These are phyloP conservation scores for Chelonus formosanus DNA, from an alignment of 2,888 invertebrate species.

Conservation along the genomic window DNA sequence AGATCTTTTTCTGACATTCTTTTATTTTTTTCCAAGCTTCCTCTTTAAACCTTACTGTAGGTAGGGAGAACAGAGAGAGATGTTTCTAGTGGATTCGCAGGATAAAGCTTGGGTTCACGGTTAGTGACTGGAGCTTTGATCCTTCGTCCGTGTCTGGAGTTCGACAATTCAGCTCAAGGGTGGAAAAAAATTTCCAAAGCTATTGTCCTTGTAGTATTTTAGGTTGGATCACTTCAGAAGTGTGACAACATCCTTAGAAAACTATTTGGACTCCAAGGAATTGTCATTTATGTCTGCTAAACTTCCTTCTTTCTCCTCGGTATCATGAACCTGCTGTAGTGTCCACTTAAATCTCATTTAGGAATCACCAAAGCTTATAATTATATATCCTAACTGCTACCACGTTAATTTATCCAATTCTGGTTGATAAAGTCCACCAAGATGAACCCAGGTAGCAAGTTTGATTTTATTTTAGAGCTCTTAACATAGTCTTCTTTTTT, in stretches of 20 bases:
- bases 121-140: slow-evolving; percentile 28
- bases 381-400: too few relatives aligned
- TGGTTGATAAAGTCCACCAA: too few relatives aligned
- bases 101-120: slow-evolving; percentile 15
- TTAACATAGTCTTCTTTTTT: too few relatives aligned
- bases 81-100: slow-evolving; percentile 16
- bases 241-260: slow-evolving; percentile 24
- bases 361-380: too few relatives aligned
- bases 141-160: slow-evolving; percentile 24
- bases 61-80: not conserved
- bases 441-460: too few relatives aligned
- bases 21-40: slow-evolving; percentile 18
- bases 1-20: slow-evolving; percentile 3
- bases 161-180: not conserved
- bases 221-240: not conserved
- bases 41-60: not conserved
- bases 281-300: slow-evolving; percentile 16
- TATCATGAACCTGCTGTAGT: not conserved
- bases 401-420: too few relatives aligned
- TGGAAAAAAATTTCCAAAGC: slow-evolving; percentile 3
- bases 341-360: slow-evolving; percentile 12
- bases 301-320: slow-evolving; percentile 9
- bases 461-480: too few relatives aligned
- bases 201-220: not conserved
- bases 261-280: slow-evolving; percentile 17